These are phyloP conservation scores for Apoda limacodes DNA, from an alignment of 2,888 invertebrate species.

Conservation along the genomic window DNA sequence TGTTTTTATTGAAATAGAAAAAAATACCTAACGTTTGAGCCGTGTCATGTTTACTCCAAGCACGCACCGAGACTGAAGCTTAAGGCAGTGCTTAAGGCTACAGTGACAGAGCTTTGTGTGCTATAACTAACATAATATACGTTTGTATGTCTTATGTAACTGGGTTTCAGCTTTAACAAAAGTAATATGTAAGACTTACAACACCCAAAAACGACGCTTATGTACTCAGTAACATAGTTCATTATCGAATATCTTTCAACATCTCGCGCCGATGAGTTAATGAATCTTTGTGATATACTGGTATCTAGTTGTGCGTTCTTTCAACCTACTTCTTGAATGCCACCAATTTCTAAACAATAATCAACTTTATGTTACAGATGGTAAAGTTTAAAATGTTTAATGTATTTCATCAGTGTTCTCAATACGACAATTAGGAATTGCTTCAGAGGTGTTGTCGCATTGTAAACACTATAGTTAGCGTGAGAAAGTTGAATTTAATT, in stretches of 20 bases:
- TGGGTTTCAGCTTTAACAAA: too few species aligned
- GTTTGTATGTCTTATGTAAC: too few species aligned
- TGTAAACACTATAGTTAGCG: slow-evolving; percentile 35
- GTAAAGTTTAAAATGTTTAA: slow-evolving; percentile 48
- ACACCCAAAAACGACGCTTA: too few species aligned
- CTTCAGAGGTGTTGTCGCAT: slow-evolving; percentile 33
- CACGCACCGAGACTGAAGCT: too few species aligned
- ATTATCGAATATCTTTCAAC: slow-evolving; percentile 26
- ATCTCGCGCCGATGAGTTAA: slow-evolving; percentile 45
- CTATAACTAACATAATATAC: too few species aligned
- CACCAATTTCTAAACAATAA: slow-evolving; percentile 39
- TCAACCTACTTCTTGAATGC: slow-evolving; percentile 66
- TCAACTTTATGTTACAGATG: slow-evolving; percentile 38
- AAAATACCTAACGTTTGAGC: too few species aligned
- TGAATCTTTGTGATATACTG: slow-evolving; percentile 62
- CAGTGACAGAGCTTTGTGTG: too few species aligned
- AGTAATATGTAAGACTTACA: too few species aligned
- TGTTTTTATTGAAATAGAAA: too few species aligned
- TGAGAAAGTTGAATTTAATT: slow-evolving; percentile 32
- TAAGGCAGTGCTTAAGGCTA: too few species aligned
- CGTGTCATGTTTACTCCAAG: too few species aligned
- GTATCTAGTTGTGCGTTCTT: slow-evolving; percentile 59
- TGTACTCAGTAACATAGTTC: slow-evolving; percentile 20
- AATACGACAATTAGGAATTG: slow-evolving; percentile 61
- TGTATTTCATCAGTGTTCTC: slow-evolving; percentile 43